Base-by-base conservation (phyloP, 2,113 vertebrate genomes). In the Formicarius rufipectus region DNA sequence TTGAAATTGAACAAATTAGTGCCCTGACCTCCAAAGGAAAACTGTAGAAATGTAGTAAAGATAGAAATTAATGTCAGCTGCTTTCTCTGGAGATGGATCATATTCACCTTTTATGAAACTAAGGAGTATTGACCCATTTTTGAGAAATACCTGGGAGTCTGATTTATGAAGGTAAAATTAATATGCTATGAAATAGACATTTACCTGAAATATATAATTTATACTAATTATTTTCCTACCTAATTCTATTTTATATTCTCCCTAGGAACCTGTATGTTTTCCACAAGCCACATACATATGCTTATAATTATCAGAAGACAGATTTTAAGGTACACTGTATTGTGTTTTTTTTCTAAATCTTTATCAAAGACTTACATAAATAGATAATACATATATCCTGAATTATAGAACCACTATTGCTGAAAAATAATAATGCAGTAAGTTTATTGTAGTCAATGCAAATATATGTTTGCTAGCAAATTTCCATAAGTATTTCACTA, bases 211-310 rank as follows among this genome's bases (percentile, higher is more conserved):
- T 20, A 44, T 24, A 24, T 73, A 0, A 66, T 60, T 79, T 63
- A 45, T 62, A 9, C 24, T 73, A 44, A 53, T 84, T 74, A 39
- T 75, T 74, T 89, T 67, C 35, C 56, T 45, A 10, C 16, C 10
- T 52, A 21, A 56, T 72, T 95, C 66, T 66, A 87, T 91, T 95
- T 93, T 50, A 9, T 96, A 68, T 96, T 96, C 74, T 95, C 90
- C 92, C 55, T 97, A 99, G 98, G 92, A 97, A 97, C 35, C 90
- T 99, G 28, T 97, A 98, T 87, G 91, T 99, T 96, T 99, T 99
- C 90, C 98, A 99, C 94, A 99, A 98, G 52, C 97, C 98, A 92
- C 95, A 95, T 63, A 97, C 93, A 18, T 99, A 99, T 89, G 84
- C 94, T 50, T 85, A 98, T 92, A 98, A 97, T 59, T 96, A 96